phyloP scores from a whole-genome alignment of 2,113 vertebrate species.

The Clinocottus analis region DNA sequence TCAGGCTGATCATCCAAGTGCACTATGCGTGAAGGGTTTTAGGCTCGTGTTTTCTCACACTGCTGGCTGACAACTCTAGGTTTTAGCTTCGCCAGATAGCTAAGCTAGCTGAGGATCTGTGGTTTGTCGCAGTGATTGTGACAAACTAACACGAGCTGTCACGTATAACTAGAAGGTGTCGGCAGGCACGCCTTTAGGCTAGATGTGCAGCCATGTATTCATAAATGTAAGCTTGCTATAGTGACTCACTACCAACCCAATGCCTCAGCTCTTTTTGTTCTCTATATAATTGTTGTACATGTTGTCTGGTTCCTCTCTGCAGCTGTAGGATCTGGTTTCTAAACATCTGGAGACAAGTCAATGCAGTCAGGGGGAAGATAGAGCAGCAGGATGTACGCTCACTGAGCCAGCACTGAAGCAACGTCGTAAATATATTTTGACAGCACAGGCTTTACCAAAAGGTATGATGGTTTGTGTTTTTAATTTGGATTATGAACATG shows the following conservation, averaged over 20 bases:
- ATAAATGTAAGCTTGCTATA: background rate
- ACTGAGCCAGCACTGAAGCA: constrained; percentile 35
- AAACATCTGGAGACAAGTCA: constrained; percentile 27
- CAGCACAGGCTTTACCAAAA: constrained; percentile 10
- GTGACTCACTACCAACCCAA: background rate
- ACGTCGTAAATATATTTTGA: background rate
- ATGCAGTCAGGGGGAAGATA: constrained; percentile 36
- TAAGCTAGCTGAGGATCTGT: constrained; percentile 10
- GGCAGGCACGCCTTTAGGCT: background rate
- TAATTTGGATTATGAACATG: background rate
- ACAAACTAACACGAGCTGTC: constrained; percentile 1
- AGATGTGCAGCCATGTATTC: background rate
- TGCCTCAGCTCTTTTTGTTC: constrained; percentile 41
- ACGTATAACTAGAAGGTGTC: no score
- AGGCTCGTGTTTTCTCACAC: background rate
- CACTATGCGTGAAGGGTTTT: no score
- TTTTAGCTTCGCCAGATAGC: constrained; percentile 50
- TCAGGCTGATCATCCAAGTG: background rate
- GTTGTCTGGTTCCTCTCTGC: constrained; percentile 39
- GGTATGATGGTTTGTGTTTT: constrained; percentile 17
- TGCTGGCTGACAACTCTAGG: constrained; percentile 38
- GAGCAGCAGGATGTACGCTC: constrained; percentile 51
- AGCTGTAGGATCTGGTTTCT: constrained; percentile 60
- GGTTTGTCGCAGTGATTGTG: constrained; percentile 46
- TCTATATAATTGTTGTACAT: background rate